Base-by-base conservation (phyloP, 2,888 invertebrate species). In the Halictus ligatus region DNA sequence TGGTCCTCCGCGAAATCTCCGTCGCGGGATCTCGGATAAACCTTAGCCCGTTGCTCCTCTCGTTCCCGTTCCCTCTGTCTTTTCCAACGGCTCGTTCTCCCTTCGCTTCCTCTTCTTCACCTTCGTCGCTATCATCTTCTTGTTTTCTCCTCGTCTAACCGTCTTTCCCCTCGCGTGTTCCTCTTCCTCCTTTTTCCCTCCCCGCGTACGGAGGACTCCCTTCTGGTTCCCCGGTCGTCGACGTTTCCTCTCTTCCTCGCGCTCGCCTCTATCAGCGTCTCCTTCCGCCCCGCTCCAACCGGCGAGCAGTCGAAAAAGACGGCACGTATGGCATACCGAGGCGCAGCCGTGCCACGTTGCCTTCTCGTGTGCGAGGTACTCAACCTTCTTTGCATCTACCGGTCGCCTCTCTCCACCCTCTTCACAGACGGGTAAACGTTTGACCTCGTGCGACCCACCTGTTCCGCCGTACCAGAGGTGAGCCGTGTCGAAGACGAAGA, bases 361-460 rank as follows among this genome's bases (percentile, higher is more conserved):
- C 91, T 85, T 88, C 89, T 87, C 86, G 84, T 89, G 84, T 89
- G 86, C 88, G 89, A 92, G 92, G 92, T 92, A 91, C 92, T 93
- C 92, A 93, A 93, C 92, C 93, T 93, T 92, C 91, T 93, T 93
- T 93, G 92, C 92, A 91, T 93, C 92, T 87, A 90, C 84, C 88
- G 87, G 77, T 75, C 73, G 69, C 60, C 72, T 79, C 71, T 69
- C 40, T 69, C 40, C 40, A 75, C 78, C 85, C 78, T 78, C 78
- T 81, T 84, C 83, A 71, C 83, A 46, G 86, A 86, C 85, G 84
- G 85, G 84, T 86, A 88, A 88, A 89, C 84, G 80, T 81, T 85
- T 83, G 89, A 83, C 85, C 84, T 87, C 91, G 87, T 83, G 86
- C 85, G 89, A 89, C 84, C 87, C 87, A 89, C 89, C 89, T 89